Conservation (phyloP, 2,888 invertebrate species). For the Drosophila anomalata region DNA sequence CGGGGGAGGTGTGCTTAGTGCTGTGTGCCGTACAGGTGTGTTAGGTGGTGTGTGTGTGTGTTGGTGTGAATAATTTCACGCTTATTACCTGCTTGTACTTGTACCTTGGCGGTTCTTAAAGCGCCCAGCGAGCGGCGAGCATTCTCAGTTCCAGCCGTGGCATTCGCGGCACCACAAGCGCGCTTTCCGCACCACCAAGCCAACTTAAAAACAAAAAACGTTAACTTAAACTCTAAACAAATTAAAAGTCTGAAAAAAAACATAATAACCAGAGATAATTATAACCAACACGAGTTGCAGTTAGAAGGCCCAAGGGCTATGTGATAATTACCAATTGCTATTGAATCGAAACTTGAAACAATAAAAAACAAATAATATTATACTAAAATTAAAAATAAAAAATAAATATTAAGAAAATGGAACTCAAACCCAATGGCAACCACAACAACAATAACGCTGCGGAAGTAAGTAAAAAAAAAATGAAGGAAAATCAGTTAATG, state of each 20-base stretch:
- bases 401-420: neutral
- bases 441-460: neutral
- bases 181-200: constrained; percentile 31
- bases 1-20: constrained; percentile 1
- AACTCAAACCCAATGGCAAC: constrained; percentile 1
- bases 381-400: neutral
- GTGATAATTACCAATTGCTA: constrained; percentile 28
- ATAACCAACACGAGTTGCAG: neutral
- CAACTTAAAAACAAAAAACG: neutral
- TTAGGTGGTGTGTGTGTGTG: neutral
- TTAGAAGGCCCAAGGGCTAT: constrained; percentile 32
- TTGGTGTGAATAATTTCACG: constrained; percentile 49
- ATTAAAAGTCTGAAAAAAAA: neutral
- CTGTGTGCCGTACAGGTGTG: neutral
- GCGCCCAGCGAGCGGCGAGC: constrained; percentile 50
- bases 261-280: constrained; percentile 5
- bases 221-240: neutral
- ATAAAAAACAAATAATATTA: neutral
- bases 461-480: constrained; percentile 7
- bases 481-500: constrained; percentile 8
- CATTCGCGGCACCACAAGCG: constrained; percentile 69
- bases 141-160: constrained; percentile 72
- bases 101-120: constrained; percentile 68
- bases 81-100: constrained; percentile 48
- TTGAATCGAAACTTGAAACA: neutral